Base-by-base conservation (phyloP, 2,888 invertebrate species). In the Hylaea fasciaria region DNA sequence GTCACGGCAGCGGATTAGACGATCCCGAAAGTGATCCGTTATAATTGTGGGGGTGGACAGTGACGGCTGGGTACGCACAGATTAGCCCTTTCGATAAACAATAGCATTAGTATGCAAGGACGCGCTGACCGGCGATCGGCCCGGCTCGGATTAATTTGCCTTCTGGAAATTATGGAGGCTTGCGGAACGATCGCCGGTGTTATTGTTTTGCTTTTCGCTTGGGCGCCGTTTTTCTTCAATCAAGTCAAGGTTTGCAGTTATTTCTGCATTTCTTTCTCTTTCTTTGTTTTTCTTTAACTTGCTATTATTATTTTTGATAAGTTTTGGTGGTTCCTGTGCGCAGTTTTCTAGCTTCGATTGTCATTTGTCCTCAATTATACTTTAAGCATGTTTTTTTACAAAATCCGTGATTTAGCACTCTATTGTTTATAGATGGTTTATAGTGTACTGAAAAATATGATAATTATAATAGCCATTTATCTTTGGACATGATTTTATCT, bases 21-120 rank as follows among this genome's bases (percentile, higher is more conserved):
- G 78, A 76, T 82, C 74, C 81, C 80, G 89, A 90, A 89, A 89
- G 89, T 89, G 89, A 90, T 90, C 89, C 89, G 87, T 90, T 90
- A 90, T 89, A 89, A 90, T 89, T 89, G 88, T 74, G 82, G 81
- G 86, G 87, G 89, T 83, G 90, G 90, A 85, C 91, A 89, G 84
- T 86, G 88, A 88, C 89, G 91, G 89, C 91, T 91, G 91, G 70
- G 88, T 83, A 87, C 87, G 90, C 89, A 87, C 87, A 91, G 91
- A 92, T 92, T 92, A 92, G 90, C 86, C 89, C 87, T 88, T 89
- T 89, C 91, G 91, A 92, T 92, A 92, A 92, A 92, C 91, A 92
- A 91, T 89, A 88, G 90, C 89, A 92, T 92, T 92, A 91, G 91
- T 92, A 91, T 91, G 91, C 91, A 89, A 88, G 90, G 85, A 86